These are phyloP conservation scores for Ochropleura leucogaster DNA, from an alignment of 2,888 invertebrate species.

Conservation along the genomic window DNA sequence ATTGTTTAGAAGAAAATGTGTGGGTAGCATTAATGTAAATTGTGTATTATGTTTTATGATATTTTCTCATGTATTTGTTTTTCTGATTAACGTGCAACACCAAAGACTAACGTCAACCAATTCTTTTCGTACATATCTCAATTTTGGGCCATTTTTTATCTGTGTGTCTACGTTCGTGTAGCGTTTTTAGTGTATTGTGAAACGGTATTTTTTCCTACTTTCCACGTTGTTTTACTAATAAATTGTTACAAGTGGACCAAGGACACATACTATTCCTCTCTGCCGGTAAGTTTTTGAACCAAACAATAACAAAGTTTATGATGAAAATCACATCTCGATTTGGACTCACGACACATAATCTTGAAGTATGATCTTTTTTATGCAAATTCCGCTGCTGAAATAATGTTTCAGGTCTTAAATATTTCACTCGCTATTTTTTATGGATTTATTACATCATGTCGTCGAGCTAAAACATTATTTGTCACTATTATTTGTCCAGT, in stretches of 20 bases:
- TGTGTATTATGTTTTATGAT: too few relatives aligned
- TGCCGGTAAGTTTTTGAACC: conserved; percentile 60
- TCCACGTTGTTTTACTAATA: conserved; percentile 45
- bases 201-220: conserved; percentile 56
- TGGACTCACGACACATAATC: conserved; percentile 33
- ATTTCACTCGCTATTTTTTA: conserved; percentile 23
- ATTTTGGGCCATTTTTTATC: conserved; percentile 59
- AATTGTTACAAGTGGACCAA: conserved; percentile 54
- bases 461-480: conserved; percentile 15
- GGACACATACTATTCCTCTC: conserved; percentile 27
- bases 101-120: conserved; percentile 48
- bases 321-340: conserved; percentile 25
- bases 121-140: conserved; percentile 40
- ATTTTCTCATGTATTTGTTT: not conserved
- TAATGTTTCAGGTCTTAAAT: conserved; percentile 25
- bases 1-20: not conserved
- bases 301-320: conserved; percentile 13
- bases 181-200: conserved; percentile 51
- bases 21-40: not conserved
- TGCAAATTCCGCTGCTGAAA: conserved; percentile 30
- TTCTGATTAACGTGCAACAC: conserved; percentile 40
- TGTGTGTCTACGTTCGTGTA: conserved; percentile 54
- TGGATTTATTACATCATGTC: conserved; percentile 53
- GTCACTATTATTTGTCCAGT: conserved; percentile 27
- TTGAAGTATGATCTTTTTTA: conserved; percentile 27